Conservation (phyloP, 2,888 invertebrate genomes). For the Andrena minutula region DNA sequence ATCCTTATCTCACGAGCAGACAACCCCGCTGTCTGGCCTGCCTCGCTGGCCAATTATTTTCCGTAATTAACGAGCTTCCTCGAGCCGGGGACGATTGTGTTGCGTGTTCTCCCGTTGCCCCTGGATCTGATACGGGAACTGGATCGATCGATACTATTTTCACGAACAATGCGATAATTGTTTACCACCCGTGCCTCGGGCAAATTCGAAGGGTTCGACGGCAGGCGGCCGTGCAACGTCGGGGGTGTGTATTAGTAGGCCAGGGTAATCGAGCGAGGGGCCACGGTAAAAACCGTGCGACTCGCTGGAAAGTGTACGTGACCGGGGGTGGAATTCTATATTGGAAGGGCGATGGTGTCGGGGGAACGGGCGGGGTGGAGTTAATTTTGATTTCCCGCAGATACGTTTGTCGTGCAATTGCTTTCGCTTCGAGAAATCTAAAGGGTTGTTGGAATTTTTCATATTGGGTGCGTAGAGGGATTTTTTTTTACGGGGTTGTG, state of each 20-base stretch:
- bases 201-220: conserved; percentile 31
- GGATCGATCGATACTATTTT: conserved; percentile 43
- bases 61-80: conserved; percentile 62
- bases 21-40: conserved; percentile 37
- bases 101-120: conserved; percentile 36
- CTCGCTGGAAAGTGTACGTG: conserved; percentile 49
- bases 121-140: conserved; percentile 14
- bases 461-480: no score
- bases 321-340: conserved; percentile 36
- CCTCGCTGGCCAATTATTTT: conserved; percentile 64
- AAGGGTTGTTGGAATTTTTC: no score
- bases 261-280: conserved; percentile 38
- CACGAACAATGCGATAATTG: conserved; percentile 53
- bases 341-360: neutral
- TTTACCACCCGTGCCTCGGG: conserved; percentile 1
- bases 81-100: conserved; percentile 37
- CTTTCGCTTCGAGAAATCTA: conserved; percentile 1
- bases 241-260: conserved; percentile 28
- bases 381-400: conserved; percentile 35
- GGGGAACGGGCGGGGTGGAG: neutral
- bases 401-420: conserved; percentile 8
- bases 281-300: conserved; percentile 46
- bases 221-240: neutral
- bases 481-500: no score
- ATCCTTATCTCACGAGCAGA: conserved; percentile 62